Evolutionary conservation across 1,140 invertebrate species (phyloP).

Genomic region (Popillia japonica): DNA sequence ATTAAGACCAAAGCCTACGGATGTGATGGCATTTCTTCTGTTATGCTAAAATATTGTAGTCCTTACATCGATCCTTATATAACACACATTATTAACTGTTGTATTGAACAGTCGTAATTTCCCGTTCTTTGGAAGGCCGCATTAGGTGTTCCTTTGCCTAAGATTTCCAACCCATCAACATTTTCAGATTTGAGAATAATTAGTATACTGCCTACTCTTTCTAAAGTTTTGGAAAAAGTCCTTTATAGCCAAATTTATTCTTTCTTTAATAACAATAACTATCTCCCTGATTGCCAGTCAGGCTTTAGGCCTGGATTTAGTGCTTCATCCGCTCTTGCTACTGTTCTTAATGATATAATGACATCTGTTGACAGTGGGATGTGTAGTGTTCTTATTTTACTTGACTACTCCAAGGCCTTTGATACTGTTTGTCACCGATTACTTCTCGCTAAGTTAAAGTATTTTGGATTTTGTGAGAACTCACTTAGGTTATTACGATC

Average conservation of each 20-base stretch:
- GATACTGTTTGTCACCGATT: neutral
- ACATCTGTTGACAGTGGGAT: neutral
- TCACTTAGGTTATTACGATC: neutral
- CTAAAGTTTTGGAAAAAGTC: slow-evolving; percentile 43
- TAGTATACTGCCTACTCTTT: slow-evolving; percentile 42
- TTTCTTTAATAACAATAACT: slow-evolving; percentile 9
- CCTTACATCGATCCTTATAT: slow-evolving; percentile 26
- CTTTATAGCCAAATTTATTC: slow-evolving; percentile 40
- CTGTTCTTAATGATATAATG: neutral
- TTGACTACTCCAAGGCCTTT: neutral
- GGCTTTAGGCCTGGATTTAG: slow-evolving; percentile 18
- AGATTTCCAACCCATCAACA: slow-evolving; percentile 32
- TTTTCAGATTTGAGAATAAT: slow-evolving; percentile 38
- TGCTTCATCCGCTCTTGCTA: neutral
- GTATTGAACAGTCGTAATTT: slow-evolving; percentile 28
- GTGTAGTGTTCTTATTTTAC: neutral
- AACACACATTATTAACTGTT: slow-evolving; percentile 37
- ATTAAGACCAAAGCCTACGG: too few species aligned
- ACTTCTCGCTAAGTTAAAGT: neutral
- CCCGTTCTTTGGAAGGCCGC: slow-evolving; percentile 44
- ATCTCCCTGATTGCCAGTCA: neutral
- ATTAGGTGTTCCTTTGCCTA: slow-evolving; percentile 42
- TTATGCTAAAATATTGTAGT: slow-evolving; percentile 37
- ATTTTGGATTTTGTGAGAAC: neutral
- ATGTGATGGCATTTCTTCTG: neutral